Conservation (phyloP, 2,797 vertebrate species). For the Botia almorhae region DNA sequence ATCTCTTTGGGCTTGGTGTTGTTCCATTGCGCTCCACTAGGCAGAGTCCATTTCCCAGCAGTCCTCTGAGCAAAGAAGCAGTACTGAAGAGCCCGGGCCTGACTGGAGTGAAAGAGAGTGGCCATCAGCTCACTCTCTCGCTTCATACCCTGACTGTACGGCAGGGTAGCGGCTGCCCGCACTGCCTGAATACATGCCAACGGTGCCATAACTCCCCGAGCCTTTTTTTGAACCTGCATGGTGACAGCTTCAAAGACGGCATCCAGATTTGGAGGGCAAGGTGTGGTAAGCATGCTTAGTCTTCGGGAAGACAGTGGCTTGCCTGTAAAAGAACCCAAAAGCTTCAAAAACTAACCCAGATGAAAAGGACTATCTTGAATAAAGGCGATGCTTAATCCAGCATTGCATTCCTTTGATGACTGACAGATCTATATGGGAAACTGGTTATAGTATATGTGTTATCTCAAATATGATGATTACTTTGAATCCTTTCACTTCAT, state of each 20-base stretch:
- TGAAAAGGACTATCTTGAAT: background rate
- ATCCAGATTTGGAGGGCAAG: slow-evolving; percentile 70
- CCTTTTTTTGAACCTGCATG: slow-evolving; percentile 69
- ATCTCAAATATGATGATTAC: too few relatives aligned
- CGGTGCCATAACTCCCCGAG: slow-evolving; percentile 82
- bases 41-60: slow-evolving; percentile 79
- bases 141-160: slow-evolving; percentile 79
- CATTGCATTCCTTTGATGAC: background rate
- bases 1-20: slow-evolving; percentile 75
- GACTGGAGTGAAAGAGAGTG: slow-evolving; percentile 79
- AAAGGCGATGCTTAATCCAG: background rate
- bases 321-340: slow-evolving; percentile 68
- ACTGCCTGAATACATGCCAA: slow-evolving; percentile 85
- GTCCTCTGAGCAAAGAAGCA: slow-evolving; percentile 87
- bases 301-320: slow-evolving; percentile 75
- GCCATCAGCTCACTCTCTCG: slow-evolving; percentile 81
- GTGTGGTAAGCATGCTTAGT: slow-evolving; percentile 72
- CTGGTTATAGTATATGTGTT: background rate
- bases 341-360: slow-evolving; percentile 9
- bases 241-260: slow-evolving; percentile 74
- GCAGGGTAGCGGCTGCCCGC: slow-evolving; percentile 75
- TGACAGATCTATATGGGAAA: background rate
- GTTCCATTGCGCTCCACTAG: slow-evolving; percentile 83
- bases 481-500: too few relatives aligned
- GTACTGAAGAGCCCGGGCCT: slow-evolving; percentile 87